Conservation (phyloP, 2,888 invertebrate species). For the Agrypnus murinus region DNA sequence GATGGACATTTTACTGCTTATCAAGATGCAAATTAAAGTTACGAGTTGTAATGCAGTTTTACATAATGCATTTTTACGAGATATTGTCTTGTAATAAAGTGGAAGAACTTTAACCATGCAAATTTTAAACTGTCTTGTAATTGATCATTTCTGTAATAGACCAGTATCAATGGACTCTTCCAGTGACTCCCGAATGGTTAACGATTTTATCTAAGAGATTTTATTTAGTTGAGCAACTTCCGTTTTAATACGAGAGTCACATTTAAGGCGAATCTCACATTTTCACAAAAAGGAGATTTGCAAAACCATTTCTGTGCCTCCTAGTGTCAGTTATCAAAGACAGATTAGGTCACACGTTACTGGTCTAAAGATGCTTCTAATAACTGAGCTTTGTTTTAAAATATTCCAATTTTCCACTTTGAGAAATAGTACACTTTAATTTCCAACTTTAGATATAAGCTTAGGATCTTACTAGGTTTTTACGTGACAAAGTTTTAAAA, state of each 20-base stretch:
- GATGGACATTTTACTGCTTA: conserved; percentile 25
- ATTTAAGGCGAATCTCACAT: conserved; percentile 2
- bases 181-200: conserved; percentile 43
- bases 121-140: conserved; percentile 32
- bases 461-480: conserved; percentile 46
- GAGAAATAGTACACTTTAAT: conserved; percentile 28
- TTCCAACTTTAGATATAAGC: conserved; percentile 34
- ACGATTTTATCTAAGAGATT: conserved; percentile 46
- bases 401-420: conserved; percentile 30
- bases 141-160: conserved; percentile 20
- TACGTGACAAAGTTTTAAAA: conserved; percentile 54
- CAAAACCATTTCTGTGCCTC: background rate
- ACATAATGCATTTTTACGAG: conserved; percentile 61
- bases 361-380: conserved; percentile 18
- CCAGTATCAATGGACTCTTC: conserved; percentile 19
- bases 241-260: conserved; percentile 56
- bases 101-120: conserved; percentile 60
- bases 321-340: conserved; percentile 20
- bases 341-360: conserved; percentile 7
- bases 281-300: conserved; percentile 9
- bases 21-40: conserved; percentile 49
- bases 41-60: conserved; percentile 58
- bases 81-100: conserved; percentile 64
- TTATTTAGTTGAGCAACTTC: conserved; percentile 66
- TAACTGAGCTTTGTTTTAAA: conserved; percentile 23